Evolutionary conservation across 2,113 vertebrate genomes (phyloP).

Genomic region (Psophia crepitans): DNA sequence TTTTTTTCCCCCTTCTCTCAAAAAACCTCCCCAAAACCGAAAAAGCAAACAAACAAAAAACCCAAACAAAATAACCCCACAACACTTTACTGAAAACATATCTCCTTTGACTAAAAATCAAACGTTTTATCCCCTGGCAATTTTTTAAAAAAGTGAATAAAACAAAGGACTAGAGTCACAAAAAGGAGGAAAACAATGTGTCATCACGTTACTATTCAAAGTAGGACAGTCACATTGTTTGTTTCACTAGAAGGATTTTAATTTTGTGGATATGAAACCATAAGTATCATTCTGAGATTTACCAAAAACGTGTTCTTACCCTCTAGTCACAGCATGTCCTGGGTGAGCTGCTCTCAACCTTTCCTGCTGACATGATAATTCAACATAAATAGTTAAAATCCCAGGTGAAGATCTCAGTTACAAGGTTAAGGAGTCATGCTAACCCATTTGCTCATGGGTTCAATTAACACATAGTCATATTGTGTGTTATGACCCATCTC

Average conservation of each 20-base stretch:
- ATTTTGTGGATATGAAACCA: not conserved
- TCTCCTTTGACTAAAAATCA: not conserved
- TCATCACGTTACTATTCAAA: not conserved
- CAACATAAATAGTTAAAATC: not conserved
- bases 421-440: not conserved
- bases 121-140: not conserved
- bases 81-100: not conserved
- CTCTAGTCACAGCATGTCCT: not conserved
- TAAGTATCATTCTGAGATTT: not conserved
- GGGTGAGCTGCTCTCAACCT: not conserved
- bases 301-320: not conserved
- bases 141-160: not conserved
- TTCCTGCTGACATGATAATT: not conserved
- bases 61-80: too few relatives aligned
- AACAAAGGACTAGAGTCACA: not conserved
- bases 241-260: not conserved
- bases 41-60: not conserved
- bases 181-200: not conserved
- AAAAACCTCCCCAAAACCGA: not conserved
- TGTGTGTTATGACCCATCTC: not conserved
- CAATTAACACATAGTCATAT: not conserved
- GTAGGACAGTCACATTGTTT: not conserved
- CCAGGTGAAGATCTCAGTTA: not conserved
- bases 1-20: rapidly evolving
- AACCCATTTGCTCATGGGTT: not conserved